Base-by-base conservation (phyloP, 2,797 vertebrate genomes). In the Anableps anableps region DNA sequence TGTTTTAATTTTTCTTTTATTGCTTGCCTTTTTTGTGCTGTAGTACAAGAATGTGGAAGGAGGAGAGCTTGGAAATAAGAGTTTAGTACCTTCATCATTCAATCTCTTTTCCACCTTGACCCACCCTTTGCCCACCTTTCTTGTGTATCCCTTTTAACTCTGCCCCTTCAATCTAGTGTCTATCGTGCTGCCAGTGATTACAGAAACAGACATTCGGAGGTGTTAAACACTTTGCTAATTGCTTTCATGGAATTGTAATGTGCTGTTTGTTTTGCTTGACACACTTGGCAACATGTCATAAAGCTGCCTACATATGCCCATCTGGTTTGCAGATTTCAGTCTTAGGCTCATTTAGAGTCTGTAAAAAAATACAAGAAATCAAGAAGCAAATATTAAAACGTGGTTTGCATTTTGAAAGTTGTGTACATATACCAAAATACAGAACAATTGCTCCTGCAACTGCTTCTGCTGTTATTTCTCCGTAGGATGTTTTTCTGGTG, bases 201-300 rank as follows among this genome's bases (percentile, higher is more conserved):
- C 62, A 89, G 76, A 82, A 80, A 85, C 74, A 76, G 48, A 60
- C 80, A 81, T 84, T 71, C 76, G 87, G 81, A 85, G 85, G 81
- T 91, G 88, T 89, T 90, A 79, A 90, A 87, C 80, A 78, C 83
- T 85, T 84, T 79, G 75, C 81, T 91, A 85, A 94, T 93, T 75
- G 77, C 75, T 83, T 84, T 85, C 70, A 75, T 83, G 68, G 82
- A 91, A 87, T 83, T 14, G 73, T 81, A 83, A 85, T 84, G 81
- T 85, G 81, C 71, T 72, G 85, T 91, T 87, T 88, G 84, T 87
- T 86, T 81, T 92, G 79, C 86, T 70, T 90, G 87, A 91, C 87
- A 93, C 90, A 92, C 80, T 93, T 92, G 88, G 87, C 86, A 90
- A 81, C 83, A 50, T 13, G 75, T 90, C 82, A 87, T 84, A 78